Evolutionary conservation across 1,140 invertebrate genomes (phyloP), one percentile per base, ranked within the genome.

Genomic region (Hypothenemus hampei): DNA sequence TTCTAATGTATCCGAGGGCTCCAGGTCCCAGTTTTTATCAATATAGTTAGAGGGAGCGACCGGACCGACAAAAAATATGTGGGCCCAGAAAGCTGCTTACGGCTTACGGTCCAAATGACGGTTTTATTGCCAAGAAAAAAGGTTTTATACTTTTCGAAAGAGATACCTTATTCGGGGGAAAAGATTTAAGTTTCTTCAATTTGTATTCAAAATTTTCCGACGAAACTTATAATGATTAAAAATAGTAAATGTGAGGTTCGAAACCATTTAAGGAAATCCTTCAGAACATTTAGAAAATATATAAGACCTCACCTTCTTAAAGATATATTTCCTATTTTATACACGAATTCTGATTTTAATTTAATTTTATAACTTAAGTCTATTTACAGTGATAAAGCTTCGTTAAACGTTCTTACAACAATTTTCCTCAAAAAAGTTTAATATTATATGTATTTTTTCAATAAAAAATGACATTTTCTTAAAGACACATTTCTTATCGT

Each of bases 1-100:
- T 43, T 43, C 40, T 43, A 43, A 43, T 43, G 40, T 43, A 15
- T 21, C 40, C 40, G 20, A 7, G 35, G 18, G 16, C 40, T 21
- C 3, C 19, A 6, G 40, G 20, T n/a, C n/a, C n/a, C n/a, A 11
- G 40, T 43, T 43, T 43, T 43, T 43, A 43, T 43, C 40, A 43
- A 23, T 43, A 43, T 22, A 43, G n/a, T n/a, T n/a, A n/a, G n/a
- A n/a, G n/a, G 16, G 7, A 11, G 36, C 36, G 40, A n/a, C n/a
- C n/a, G n/a, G n/a, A n/a, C n/a, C n/a, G n/a, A n/a, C 19, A 43
- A 43, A 43, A 43, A 43, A 43, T 43, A 43, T 43, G 40, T 7
- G 40, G 40, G 40, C n/a, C 36, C 19, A 3, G 13, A n/a, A 43
- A 23, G 40, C 40, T 43, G 40, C 22, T 43, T 43, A 43, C 7